These are phyloP conservation scores for Mola mola DNA, from an alignment of 2,113 vertebrate species.

Conservation along the genomic window DNA sequence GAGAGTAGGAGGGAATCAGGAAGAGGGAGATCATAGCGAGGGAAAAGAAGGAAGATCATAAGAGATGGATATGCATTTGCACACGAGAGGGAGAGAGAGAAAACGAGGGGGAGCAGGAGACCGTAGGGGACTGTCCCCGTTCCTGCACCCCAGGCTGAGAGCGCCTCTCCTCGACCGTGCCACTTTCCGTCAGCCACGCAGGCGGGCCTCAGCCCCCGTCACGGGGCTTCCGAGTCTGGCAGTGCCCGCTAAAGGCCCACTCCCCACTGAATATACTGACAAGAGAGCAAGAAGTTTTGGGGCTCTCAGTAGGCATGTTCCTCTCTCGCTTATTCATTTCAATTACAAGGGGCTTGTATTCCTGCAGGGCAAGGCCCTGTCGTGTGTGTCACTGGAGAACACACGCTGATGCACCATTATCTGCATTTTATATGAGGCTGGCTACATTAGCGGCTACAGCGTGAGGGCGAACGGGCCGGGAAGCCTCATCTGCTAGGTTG, in stretches of 20 bases:
- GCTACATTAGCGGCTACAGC: slow-evolving; percentile 60
- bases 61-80: slow-evolving; percentile 73
- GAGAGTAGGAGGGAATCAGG: slow-evolving; percentile 76
- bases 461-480: slow-evolving; percentile 26
- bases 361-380: slow-evolving; percentile 77
- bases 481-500: slow-evolving; percentile 42
- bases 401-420: slow-evolving; percentile 72
- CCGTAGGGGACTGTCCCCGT: slow-evolving; percentile 80
- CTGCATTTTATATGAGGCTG: slow-evolving; percentile 77
- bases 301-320: slow-evolving; percentile 68
- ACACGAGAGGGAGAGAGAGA: slow-evolving; percentile 64
- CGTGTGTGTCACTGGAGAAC: slow-evolving; percentile 73
- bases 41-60: slow-evolving; percentile 77
- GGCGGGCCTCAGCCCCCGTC: slow-evolving; percentile 52
- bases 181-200: slow-evolving; percentile 72
- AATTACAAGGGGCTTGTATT: slow-evolving; percentile 79
- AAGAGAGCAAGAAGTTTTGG: slow-evolving; percentile 59
- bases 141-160: slow-evolving; percentile 75
- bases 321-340: slow-evolving; percentile 75
- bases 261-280: slow-evolving; percentile 72
- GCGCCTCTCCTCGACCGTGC: slow-evolving; percentile 70
- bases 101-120: slow-evolving; percentile 68
- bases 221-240: slow-evolving; percentile 52
- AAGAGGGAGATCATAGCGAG: slow-evolving; percentile 74
- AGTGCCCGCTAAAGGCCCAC: slow-evolving; percentile 63